A percentile compares a stretch with the other conserved stretches of the same genome.
phyloP scores from a whole-genome alignment of 2,888 invertebrate genomes.

The Pterobdella sp. region DNA sequence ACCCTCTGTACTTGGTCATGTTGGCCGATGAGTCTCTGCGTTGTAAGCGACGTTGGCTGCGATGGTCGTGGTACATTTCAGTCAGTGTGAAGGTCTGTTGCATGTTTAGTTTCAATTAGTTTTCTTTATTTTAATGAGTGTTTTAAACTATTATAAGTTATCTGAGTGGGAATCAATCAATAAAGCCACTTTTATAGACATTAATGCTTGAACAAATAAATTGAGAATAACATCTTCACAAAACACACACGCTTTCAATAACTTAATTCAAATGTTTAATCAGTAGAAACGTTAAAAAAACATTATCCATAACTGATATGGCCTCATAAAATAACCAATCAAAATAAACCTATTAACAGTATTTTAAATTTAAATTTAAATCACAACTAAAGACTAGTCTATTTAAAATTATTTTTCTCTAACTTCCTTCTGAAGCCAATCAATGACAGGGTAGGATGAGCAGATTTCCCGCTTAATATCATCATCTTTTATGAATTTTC shows the following conservation, averaged over 20 bases:
- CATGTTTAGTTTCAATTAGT: background rate
- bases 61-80: constrained; percentile 48
- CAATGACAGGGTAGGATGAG: constrained; percentile 74
- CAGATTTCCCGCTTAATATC: constrained; percentile 83
- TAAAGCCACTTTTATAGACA: no score
- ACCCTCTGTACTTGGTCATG: constrained; percentile 39
- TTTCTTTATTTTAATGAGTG: background rate
- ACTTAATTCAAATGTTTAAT: no score
- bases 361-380: no score
- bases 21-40: constrained; percentile 35
- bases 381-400: background rate
- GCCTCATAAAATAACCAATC: background rate
- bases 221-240: background rate
- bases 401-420: no score
- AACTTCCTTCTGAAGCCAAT: constrained; percentile 63
- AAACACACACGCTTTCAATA: no score
- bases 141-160: no score
- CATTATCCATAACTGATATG: no score
- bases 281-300: no score
- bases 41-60: constrained; percentile 34
- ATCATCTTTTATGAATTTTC: constrained; percentile 85
- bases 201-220: no score
- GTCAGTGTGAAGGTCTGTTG: constrained; percentile 56
- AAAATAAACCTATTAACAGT: constrained; percentile 12
- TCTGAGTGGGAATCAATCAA: no score